Base-by-base conservation (phyloP, 1,140 invertebrate species). In the Ceratosolen solmsi region DNA sequence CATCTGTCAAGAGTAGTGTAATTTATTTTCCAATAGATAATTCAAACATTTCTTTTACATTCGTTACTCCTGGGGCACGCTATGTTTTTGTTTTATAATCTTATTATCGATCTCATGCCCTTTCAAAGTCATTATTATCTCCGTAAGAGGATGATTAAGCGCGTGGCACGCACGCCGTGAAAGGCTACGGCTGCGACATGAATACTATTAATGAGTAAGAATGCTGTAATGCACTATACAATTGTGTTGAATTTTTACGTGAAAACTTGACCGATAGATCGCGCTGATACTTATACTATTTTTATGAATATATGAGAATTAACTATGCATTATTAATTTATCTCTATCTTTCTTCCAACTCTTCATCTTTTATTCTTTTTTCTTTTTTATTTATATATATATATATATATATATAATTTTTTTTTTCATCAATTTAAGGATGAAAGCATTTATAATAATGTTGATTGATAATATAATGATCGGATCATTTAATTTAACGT, bases 111-210 rank as follows among this genome's bases (percentile, higher is more conserved):
- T 78, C 36, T 22, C 60, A 13, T 58, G 63, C 60, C 73, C 63
- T 74, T 83, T 84, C 51, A 36, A 60, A 73, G 70, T 70, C 79
- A 65, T 83, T 49, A 60, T 82, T 49, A 60, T 49, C 0, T 68
- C 11, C 15, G 56, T 38, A 38, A 63, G 36, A 76, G 76, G 74
- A 77, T 63, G 58, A 68, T 78, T 68, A 78, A 78, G 63, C 76
- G 76, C 76, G 60, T 78, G 76, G 76, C 76, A 68, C 41, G 41
- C 63, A 78, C 51, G 65, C 51, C 46, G 65, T 79, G 49, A 56
- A 78, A 78, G 76, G 63, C 20, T 68, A 1, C 17, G 20, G 58
- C 58, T 76, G 33, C 58, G 74, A 30, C 63, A 36, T 36, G 33
- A 68, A 68, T 68, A n/a, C 1, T 68, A 68, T 0, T 68, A 68